Conservation (phyloP, 2,888 invertebrate species). For the Monochamus alternatus region DNA sequence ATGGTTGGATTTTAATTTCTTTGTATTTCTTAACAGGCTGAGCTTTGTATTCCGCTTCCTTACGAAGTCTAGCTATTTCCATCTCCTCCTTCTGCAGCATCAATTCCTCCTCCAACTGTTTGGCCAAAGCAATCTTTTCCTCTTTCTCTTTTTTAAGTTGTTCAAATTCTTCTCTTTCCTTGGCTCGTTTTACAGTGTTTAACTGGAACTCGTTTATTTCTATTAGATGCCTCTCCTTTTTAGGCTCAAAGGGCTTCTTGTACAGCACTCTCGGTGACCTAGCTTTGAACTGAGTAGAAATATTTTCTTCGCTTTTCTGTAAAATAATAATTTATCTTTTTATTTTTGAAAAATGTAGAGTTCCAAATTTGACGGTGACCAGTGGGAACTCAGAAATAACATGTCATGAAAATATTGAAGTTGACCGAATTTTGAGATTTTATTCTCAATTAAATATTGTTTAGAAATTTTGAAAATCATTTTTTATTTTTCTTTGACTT, state of each 20-base stretch:
- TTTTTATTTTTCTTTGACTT: no score
- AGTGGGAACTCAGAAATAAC: no score
- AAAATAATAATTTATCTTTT: conserved; percentile 35
- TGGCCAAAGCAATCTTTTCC: conserved; percentile 63
- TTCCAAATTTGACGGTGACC: no score
- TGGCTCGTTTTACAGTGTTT: conserved; percentile 78
- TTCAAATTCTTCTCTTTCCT: conserved; percentile 77
- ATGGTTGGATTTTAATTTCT: conserved; percentile 73
- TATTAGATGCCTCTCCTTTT: conserved; percentile 70
- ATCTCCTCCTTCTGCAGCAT: conserved; percentile 68
- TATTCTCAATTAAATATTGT: no score
- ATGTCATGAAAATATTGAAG: no score
- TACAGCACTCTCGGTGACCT: conserved; percentile 76
- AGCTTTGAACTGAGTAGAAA: conserved; percentile 75
- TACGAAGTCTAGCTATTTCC: conserved; percentile 73
- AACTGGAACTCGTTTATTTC: conserved; percentile 75
- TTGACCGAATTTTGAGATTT: no score
- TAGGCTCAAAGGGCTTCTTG: conserved; percentile 79
- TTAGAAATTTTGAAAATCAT: no score
- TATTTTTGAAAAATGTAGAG: not conserved
- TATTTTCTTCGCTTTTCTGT: conserved; percentile 66
- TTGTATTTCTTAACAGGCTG: conserved; percentile 75
- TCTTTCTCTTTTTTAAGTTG: conserved; percentile 74
- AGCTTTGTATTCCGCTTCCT: conserved; percentile 76
- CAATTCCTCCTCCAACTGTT: conserved; percentile 42